Evolutionary conservation across 2,888 invertebrate species (phyloP).

Genomic region (Euzophera pinguis): DNA sequence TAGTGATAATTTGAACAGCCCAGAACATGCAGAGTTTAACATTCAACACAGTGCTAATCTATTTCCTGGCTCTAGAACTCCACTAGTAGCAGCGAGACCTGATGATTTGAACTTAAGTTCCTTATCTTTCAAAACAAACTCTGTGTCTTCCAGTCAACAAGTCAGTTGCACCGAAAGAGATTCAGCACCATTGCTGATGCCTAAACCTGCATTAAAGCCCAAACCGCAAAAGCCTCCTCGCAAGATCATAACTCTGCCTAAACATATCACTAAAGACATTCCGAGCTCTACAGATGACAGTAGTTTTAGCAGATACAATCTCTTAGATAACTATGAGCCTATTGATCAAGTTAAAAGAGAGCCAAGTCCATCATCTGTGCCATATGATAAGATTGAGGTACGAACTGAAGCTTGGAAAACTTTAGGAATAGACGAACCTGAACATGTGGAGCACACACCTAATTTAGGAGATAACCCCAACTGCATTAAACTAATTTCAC

Average conservation of each 20-base stretch:
- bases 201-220: slow-evolving; percentile 80
- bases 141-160: slow-evolving; percentile 59
- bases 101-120: slow-evolving; percentile 71
- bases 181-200: slow-evolving; percentile 65
- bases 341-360: slow-evolving; percentile 73
- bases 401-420: slow-evolving; percentile 91
- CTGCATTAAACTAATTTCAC: slow-evolving; percentile 70
- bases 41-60: slow-evolving; percentile 87
- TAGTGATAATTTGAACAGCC: slow-evolving; percentile 82
- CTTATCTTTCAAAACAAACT: slow-evolving; percentile 66
- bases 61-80: slow-evolving; percentile 90
- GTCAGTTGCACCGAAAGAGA: slow-evolving; percentile 60
- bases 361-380: slow-evolving; percentile 59
- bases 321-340: slow-evolving; percentile 75
- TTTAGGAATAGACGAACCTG: slow-evolving; percentile 85
- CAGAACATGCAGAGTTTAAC: slow-evolving; percentile 85
- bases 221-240: slow-evolving; percentile 83
- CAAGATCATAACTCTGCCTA: slow-evolving; percentile 72
- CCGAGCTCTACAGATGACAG: slow-evolving; percentile 65
- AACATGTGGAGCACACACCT: slow-evolving; percentile 83
- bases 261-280: slow-evolving; percentile 56
- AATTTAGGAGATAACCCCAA: slow-evolving; percentile 69
- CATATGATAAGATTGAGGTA: slow-evolving; percentile 88
- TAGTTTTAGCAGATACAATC: slow-evolving; percentile 75
- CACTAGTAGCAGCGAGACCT: slow-evolving; percentile 82